These are phyloP conservation scores for Dendrophyllia cribrosa DNA, from an alignment of 64 coral and sea anemone species.

Conservation along the genomic window DNA sequence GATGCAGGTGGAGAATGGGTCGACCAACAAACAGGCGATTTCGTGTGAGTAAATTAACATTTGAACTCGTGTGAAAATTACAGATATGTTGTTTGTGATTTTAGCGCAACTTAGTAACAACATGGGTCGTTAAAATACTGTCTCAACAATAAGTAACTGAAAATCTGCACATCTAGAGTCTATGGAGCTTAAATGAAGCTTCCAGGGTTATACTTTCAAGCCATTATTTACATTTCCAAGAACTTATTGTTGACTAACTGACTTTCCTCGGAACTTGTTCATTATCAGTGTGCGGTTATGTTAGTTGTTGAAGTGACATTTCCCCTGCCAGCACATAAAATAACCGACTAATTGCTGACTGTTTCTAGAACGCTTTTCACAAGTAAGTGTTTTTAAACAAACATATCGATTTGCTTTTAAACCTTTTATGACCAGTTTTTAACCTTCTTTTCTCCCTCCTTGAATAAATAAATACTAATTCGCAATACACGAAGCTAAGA, in stretches of 20 bases:
- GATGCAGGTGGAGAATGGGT: slow-evolving; percentile 51
- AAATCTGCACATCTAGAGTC: background rate
- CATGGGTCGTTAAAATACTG: too few relatives aligned
- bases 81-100: background rate
- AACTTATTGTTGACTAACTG: background rate
- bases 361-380: background rate
- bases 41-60: slow-evolving; percentile 34
- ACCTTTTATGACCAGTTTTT: background rate
- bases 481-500: background rate
- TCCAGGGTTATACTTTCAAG: background rate
- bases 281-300: too few relatives aligned
- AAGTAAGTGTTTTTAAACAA: background rate
- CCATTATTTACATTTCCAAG: background rate
- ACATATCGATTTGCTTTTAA: background rate
- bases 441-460: background rate
- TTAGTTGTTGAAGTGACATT: background rate
- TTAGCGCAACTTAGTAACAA: too few relatives aligned
- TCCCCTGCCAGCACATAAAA: too few relatives aligned
- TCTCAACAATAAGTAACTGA: background rate
- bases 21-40: slow-evolving; percentile 1
- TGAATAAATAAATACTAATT: background rate
- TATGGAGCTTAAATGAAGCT: background rate
- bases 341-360: too few relatives aligned
- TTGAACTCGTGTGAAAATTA: background rate
- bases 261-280: background rate